A percentile compares a stretch with the other conserved stretches of the same genome.
phyloP scores from a whole-genome alignment of 2,888 invertebrate genomes.

The Eupeodes luniger region DNA sequence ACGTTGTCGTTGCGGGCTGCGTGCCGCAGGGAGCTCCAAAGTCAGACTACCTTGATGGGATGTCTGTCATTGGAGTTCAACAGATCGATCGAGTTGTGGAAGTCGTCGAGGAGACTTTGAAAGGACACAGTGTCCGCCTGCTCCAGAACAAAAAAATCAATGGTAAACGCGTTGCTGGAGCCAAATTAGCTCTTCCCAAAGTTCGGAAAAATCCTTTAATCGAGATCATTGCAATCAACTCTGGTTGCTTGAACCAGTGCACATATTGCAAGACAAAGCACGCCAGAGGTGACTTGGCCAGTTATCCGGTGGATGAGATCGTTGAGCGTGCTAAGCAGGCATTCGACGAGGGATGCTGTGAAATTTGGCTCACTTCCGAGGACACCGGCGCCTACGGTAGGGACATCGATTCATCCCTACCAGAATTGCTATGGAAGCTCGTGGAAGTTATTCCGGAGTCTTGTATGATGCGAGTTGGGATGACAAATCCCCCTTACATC shows the following conservation, averaged over 20 bases:
- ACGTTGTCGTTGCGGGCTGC: slow-evolving; percentile 98
- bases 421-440: slow-evolving; percentile 93
- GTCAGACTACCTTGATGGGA: slow-evolving; percentile 86
- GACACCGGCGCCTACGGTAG: slow-evolving; percentile 99
- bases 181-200: slow-evolving; percentile 94
- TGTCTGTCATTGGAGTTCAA: slow-evolving; percentile 98
- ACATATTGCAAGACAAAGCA: slow-evolving; percentile 99
- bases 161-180: slow-evolving; percentile 93
- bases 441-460: slow-evolving; percentile 88
- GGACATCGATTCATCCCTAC: slow-evolving; percentile 95
- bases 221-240: slow-evolving; percentile 98
- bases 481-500: slow-evolving; percentile 99
- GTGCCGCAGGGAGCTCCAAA: slow-evolving; percentile 97
- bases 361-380: slow-evolving; percentile 99
- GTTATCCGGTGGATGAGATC: slow-evolving; percentile 95
- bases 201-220: slow-evolving; percentile 97
- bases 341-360: slow-evolving; percentile 95
- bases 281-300: slow-evolving; percentile 97
- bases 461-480: slow-evolving; percentile 94
- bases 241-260: slow-evolving; percentile 98
- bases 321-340: slow-evolving; percentile 93
- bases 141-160: slow-evolving; percentile 92
- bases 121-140: slow-evolving; percentile 92
- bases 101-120: slow-evolving; percentile 98
- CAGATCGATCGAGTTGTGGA: slow-evolving; percentile 99